phyloP scores from a whole-genome alignment of 2,113 vertebrate genomes.

The Craseonycteris thonglongyai region DNA sequence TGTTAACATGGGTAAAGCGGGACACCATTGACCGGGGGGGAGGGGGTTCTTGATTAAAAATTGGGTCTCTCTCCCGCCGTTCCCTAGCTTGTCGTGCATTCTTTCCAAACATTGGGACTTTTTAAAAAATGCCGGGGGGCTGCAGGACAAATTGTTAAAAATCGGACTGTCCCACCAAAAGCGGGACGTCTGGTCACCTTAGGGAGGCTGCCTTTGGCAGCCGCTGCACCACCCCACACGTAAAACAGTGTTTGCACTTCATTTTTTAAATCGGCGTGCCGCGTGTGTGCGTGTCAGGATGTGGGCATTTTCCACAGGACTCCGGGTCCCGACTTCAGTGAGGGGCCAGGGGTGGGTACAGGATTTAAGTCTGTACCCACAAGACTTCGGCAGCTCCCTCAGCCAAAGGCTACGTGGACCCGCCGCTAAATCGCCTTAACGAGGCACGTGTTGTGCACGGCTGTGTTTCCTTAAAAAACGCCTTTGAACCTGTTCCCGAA shows the following conservation, averaged over 20 bases:
- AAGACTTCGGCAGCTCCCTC: slow-evolving; percentile 52
- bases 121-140: too few species aligned
- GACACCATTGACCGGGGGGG: too few species aligned
- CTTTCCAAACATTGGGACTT: too few species aligned
- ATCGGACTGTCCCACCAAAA: too few species aligned
- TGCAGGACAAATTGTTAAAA: too few species aligned
- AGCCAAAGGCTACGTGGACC: slow-evolving; percentile 63
- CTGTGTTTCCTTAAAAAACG: slow-evolving; percentile 67
- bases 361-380: slow-evolving; percentile 48
- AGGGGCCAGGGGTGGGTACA: slow-evolving; percentile 47
- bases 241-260: slow-evolving; percentile 50
- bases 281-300: background rate
- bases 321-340: background rate
- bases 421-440: background rate
- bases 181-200: too few species aligned
- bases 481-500: slow-evolving; percentile 59
- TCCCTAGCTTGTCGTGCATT: too few species aligned
- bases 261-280: slow-evolving; percentile 55
- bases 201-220: background rate
- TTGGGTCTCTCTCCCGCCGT: too few species aligned
- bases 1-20: too few species aligned
- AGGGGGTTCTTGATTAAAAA: too few species aligned
- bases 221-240: background rate
- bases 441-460: slow-evolving; percentile 59
- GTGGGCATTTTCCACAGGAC: background rate